These are phyloP conservation scores for Limnothrissa miodon DNA, from an alignment of 2,113 vertebrate species.

Conservation along the genomic window DNA sequence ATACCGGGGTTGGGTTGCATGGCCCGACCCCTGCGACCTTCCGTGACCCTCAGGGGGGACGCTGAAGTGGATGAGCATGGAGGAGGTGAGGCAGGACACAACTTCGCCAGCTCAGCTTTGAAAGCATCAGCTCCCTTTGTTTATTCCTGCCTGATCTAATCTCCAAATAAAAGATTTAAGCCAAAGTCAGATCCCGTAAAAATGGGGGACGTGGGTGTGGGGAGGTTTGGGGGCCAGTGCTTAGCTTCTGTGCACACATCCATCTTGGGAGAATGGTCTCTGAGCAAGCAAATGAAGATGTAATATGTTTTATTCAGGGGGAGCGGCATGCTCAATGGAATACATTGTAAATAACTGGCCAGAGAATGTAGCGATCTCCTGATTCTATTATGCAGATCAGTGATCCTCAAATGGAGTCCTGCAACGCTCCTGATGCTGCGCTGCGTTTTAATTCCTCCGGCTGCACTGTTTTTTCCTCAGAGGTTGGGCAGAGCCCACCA, in stretches of 20 bases:
- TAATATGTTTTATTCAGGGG: constrained; percentile 38
- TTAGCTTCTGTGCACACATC: background rate
- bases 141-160: background rate
- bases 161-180: constrained; percentile 34
- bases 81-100: background rate
- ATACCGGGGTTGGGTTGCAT: background rate
- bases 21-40: background rate
- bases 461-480: constrained; percentile 32
- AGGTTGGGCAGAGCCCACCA: constrained; percentile 34
- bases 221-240: background rate
- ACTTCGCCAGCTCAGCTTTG: background rate
- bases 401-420: background rate
- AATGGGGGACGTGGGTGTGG: too few relatives aligned
- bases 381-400: constrained; percentile 41
- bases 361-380: constrained; percentile 18
- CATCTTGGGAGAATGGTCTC: constrained; percentile 11
- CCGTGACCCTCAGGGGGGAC: background rate
- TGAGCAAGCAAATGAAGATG: constrained; percentile 19
- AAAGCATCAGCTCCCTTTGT: background rate
- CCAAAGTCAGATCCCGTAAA: constrained; percentile 20
- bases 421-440: background rate
- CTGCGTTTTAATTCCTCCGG: constrained; percentile 40
- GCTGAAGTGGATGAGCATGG: background rate
- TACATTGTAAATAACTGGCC: constrained; percentile 7
- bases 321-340: constrained; percentile 3